Evolutionary conservation across 2,797 vertebrate species (phyloP), one percentile per base, ranked within the genome.

Genomic region (Scolopax bukidnonensis): DNA sequence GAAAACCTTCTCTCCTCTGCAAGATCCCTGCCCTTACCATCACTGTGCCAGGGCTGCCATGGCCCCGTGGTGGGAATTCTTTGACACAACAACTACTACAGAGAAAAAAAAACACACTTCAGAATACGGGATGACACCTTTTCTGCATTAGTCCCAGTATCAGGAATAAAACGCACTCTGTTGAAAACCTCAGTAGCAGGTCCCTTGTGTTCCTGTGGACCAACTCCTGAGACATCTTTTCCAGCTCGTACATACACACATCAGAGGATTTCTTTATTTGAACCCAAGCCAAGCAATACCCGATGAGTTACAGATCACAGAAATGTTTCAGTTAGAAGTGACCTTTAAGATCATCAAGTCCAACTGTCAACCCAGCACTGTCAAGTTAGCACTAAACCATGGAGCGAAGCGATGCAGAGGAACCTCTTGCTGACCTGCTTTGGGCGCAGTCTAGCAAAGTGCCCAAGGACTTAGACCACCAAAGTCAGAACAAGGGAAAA

Each of bases 31-130:
- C n/a, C 5, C 20, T 56, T 7, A 38, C 16, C 28, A 11, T 6
- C 1, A 1, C 43, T 8, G 28, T 3, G 3, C 24, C 54, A 27
- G 27, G 2, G 27, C 38, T 41, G 47, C 19, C 32, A 9, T 15
- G 25, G 41, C 43, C 45, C 17, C 2, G 1, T 1, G 3, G 7
- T 9, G 23, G 50, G n/a, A 40, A 17, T 24, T 33, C 40, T 67
- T 32, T 30, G 47, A n/a, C 32, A 13, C 16, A 6, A 28, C 2
- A 14, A 57, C 36, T 36, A 36, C 28, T 30, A 18, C 10, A 21
- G 33, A 7, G 21, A 21, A 64, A 47, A 64, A 47, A 27, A 33
- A 23, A 2, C 28, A 41, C 21, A 10, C 20, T 45, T 6, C 5
- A 8, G 51, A 50, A 54, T 33, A 40, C 48, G 20, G 33, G 59